Conservation (phyloP, 2,113 vertebrate genomes). For the Cheilinus undulatus region DNA sequence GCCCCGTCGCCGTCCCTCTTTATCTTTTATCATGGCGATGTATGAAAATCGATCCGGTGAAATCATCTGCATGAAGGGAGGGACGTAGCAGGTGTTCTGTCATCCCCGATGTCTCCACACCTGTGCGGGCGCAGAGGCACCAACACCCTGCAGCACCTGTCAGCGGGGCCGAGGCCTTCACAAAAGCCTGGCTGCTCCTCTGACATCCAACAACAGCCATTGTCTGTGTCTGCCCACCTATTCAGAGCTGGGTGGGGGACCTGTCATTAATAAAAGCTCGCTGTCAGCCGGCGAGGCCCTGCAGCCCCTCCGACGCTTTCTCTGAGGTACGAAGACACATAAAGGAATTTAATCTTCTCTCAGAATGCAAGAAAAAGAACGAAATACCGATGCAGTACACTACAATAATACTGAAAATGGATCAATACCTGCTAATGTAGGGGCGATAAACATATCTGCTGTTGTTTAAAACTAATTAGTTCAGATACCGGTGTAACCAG, state of each 20-base stretch:
- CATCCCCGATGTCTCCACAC: slow-evolving; percentile 64
- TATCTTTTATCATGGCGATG: slow-evolving; percentile 28
- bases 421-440: too few relatives aligned
- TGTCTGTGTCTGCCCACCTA: slow-evolving; percentile 54
- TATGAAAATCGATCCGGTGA: slow-evolving; percentile 58
- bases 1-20: background rate
- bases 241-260: slow-evolving; percentile 62
- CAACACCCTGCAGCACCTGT: slow-evolving; percentile 51
- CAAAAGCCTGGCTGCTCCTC: slow-evolving; percentile 33
- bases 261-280: slow-evolving; percentile 52
- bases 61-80: slow-evolving; percentile 38
- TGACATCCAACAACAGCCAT: slow-evolving; percentile 30
- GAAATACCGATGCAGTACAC: too few relatives aligned
- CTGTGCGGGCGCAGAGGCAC: slow-evolving; percentile 46
- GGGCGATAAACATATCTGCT: too few relatives aligned
- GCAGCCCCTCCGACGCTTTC: background rate
- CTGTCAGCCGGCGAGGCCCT: slow-evolving; percentile 42
- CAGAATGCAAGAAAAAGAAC: too few relatives aligned
- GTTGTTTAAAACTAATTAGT: too few relatives aligned
- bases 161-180: slow-evolving; percentile 28
- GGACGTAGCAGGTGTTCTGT: slow-evolving; percentile 51
- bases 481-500: too few relatives aligned
- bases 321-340: slow-evolving; percentile 18
- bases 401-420: too few relatives aligned
- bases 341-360: slow-evolving; percentile 28